Percentiles rank a stretch among this genome's conserved stretches.
Conservation (phyloP, 2,888 invertebrate species). For the Hipparchia semele region DNA sequence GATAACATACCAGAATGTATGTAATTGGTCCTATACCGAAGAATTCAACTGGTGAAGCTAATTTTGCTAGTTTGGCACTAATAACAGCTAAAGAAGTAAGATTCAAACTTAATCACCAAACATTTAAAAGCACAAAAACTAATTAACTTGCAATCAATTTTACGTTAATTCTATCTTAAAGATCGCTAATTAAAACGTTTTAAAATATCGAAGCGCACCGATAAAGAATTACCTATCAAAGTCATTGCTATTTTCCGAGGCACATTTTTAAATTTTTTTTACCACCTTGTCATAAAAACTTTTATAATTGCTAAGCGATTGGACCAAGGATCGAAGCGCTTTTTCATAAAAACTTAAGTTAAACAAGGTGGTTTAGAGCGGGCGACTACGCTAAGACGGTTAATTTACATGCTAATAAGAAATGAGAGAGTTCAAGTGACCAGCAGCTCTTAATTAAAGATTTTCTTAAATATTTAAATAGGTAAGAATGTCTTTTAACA, state of each 20-base stretch:
- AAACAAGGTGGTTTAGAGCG: not conserved
- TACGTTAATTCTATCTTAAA: not conserved
- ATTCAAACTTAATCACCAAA: too few species aligned
- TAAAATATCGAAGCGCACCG: not conserved
- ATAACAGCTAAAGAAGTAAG: too few species aligned
- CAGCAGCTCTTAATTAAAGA: conserved; percentile 2
- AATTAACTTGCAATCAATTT: too few species aligned
- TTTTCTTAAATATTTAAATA: not conserved
- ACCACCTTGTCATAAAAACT: not conserved
- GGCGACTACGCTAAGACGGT: conserved; percentile 1
- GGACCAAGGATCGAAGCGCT: not conserved
- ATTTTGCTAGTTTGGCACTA: too few species aligned
- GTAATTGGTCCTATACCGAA: too few species aligned
- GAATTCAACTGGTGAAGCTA: too few species aligned
- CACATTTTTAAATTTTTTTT: not conserved
- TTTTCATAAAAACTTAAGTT: conserved; percentile 3
- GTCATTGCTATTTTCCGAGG: not conserved
- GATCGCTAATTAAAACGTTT: not conserved
- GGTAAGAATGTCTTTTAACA: not conserved
- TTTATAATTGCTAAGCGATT: not conserved
- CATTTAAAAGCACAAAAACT: too few species aligned
- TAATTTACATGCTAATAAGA: conserved; percentile 18
- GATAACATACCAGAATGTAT: too few species aligned
- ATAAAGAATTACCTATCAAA: not conserved
- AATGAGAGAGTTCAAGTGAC: not conserved